Base-by-base conservation (phyloP, 2,888 invertebrate genomes). In the Polyploca ridens region DNA sequence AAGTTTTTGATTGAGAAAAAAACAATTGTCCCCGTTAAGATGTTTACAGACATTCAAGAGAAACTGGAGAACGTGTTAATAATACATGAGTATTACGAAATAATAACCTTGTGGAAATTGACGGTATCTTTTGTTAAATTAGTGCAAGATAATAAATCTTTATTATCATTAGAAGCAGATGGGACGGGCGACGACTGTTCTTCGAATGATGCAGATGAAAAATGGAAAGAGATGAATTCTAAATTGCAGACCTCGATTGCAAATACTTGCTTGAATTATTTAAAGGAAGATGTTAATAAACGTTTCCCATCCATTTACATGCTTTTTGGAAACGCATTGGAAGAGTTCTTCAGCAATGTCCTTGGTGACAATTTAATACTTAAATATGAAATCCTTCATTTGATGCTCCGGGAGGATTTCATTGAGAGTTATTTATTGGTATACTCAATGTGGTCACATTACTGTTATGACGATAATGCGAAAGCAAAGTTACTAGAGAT, bases 241-340 rank as follows among this genome's bases (percentile, higher is more conserved):
- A 41, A 41, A 41, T 41, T 41, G 41, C 1, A 41, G 41, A 5
- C 11, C 13, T 41, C 13, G 13, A 13, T 41, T 41, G 11, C 46
- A 46, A 6, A 46, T 46, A 0, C 3, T 7, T 46, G 46, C 5
- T 13, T 46, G n/a, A 82, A 4, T 75, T 41, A 75, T 68, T 80
- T 91, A 63, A 87, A 78, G 71, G 69, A 83, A 62, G 91, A 91
- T 65, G 78, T 87, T 0, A 66, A 72, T 5, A 63, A 68, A 33
- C 77, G 82, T 66, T 89, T 87, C 70, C 69, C 89, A 2, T 82
- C 83, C 16, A 87, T 90, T 70, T 87, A 88, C 63, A 69, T 76
- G 38, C 69, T 86, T 14, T 91, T 84, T 68, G 68, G 78, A 5
- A 81, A 78, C 62, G 79, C 76, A 62, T 70, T 90, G 13, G 46